Evolutionary conservation across 1,140 invertebrate species (phyloP), one percentile per base, ranked within the genome.

Genomic region (Linepithema humile): DNA sequence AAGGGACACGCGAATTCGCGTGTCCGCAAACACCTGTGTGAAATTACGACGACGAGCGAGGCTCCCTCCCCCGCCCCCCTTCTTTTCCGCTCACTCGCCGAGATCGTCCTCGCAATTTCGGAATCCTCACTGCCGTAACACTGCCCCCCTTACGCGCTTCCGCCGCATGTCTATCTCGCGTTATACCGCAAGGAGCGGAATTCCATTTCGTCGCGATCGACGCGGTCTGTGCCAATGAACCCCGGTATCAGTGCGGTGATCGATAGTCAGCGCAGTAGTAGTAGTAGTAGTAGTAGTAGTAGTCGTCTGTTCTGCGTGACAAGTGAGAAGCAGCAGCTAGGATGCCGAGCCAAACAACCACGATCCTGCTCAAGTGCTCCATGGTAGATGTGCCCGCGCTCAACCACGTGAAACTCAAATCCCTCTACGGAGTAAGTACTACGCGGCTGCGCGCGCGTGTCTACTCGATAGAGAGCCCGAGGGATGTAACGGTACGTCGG

Each of bases 301-400:
- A 53, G 73, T 80, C 45, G 10, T 20, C 59, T 48, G 43, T 82
- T 40, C 65, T 73, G 73, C 67, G 87, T 84, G 84, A 84, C 82
- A 55, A 88, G 84, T 75, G 87, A 86, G 62, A 40, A 82, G 64
- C 55, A 26, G 17, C 50, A 20, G 17, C 15, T 10, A 91, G 84
- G 64, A 94, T 94, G 94, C 94, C 94, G 20, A 94, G 94, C 80
- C 94, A 94, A 75, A 94, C 94, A 3, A 94, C 94, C 6, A 94
- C 94, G n/a, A 94, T 94, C 65, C 77, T 94, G 7, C 92, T 94
- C 80, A 94, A 94, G 88, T 94, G 94, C 73, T 94, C 94, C n/a
- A 94, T 94, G 94, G 93, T 94, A 62, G 94, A 94, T 65, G 93
- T 94, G 70, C 93, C 94, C 12, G 93, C 91, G 65, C 89, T 94